Base-by-base conservation (phyloP, 1,140 invertebrate species). In the Penaeus indicus region DNA sequence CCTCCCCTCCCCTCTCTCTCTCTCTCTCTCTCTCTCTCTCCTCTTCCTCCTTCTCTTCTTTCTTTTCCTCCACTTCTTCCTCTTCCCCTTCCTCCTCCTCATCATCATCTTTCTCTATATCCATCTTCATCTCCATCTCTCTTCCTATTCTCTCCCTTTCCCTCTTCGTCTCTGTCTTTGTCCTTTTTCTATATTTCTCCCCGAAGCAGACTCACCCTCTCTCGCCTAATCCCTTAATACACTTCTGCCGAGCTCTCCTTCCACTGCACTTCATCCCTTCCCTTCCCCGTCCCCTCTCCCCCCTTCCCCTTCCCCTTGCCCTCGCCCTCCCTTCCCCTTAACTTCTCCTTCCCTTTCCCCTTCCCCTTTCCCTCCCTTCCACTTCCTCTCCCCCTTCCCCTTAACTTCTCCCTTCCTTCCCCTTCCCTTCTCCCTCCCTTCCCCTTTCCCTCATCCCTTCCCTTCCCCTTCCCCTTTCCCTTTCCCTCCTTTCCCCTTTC, bases 401-500 rank as follows among this genome's bases (percentile, higher is more conserved):
- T 60, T 25, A 21, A 10, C 19, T 25, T 3, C 4, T 3, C 3
- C 22, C 4, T 4, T 22, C 75, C 10, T 3, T 22, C 32, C 5
- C 38, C 5, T 5, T 38, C 38, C 5, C 38, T 38, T 5, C 5
- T 5, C 5, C 38, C 11, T 25, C 10, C 61, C 1, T 16, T 77
- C 62, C 3, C 21, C 47, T 21, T 72, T 19, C 18, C 84, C 0
- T 10, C 21, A 5, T 69, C 82, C 54, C 67, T 75, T 32, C 75
- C 84, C 54, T 22, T 86, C 60, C 63, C 85, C 67, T 61, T 86
- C 77, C 79, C 75, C 79, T 61, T 80, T 38, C 42, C 75, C 81
- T 78, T 86, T 78, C 81, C 85, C 67, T 63, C 69, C 78, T 81
- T 63, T 86, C 85, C 25, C 85, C 64, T 61, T 64, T 77, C 80